Evolutionary conservation across 2,888 invertebrate genomes (phyloP).

Genomic region (Clepsis dumicolana): DNA sequence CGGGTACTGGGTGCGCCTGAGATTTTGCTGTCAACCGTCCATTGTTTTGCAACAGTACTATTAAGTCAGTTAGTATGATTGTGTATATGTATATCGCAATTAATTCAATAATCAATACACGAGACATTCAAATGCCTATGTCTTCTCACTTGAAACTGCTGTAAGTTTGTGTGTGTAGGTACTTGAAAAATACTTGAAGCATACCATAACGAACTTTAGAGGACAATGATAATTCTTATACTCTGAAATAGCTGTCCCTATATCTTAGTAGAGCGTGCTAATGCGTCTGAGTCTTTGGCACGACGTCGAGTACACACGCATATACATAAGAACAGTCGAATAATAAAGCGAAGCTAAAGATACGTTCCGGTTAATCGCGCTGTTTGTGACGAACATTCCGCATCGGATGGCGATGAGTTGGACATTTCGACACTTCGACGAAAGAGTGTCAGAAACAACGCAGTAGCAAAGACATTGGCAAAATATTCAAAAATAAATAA

Average conservation of each 20-base stretch:
- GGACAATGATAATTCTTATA: slow-evolving; percentile 48
- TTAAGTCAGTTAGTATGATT: neutral
- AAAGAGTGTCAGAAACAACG: slow-evolving; percentile 13
- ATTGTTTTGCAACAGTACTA: slow-evolving; percentile 48
- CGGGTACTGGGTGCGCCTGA: slow-evolving; percentile 43
- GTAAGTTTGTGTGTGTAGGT: neutral
- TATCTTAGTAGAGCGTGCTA: slow-evolving; percentile 60
- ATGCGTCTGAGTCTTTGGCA: slow-evolving; percentile 68
- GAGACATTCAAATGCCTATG: slow-evolving; percentile 16
- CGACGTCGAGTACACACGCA: slow-evolving; percentile 56
- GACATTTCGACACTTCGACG: slow-evolving; percentile 49
- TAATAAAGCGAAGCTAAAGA: slow-evolving; percentile 59
- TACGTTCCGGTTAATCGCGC: slow-evolving; percentile 64
- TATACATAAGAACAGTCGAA: slow-evolving; percentile 56
- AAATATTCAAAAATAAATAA: neutral
- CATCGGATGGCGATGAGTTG: slow-evolving; percentile 54
- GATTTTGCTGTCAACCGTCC: slow-evolving; percentile 51
- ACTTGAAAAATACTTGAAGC: slow-evolving; percentile 1
- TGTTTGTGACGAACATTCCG: slow-evolving; percentile 64
- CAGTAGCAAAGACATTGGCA: neutral
- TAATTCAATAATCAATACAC: slow-evolving; percentile 11
- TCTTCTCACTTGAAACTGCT: neutral
- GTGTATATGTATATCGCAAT: slow-evolving; percentile 1
- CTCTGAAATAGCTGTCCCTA: slow-evolving; percentile 66
- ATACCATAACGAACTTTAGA: slow-evolving; percentile 4